Evolutionary conservation across 1,140 invertebrate genomes (phyloP), one percentile per base, ranked within the genome.

Genomic region (Diabrotica undecimpunctata): DNA sequence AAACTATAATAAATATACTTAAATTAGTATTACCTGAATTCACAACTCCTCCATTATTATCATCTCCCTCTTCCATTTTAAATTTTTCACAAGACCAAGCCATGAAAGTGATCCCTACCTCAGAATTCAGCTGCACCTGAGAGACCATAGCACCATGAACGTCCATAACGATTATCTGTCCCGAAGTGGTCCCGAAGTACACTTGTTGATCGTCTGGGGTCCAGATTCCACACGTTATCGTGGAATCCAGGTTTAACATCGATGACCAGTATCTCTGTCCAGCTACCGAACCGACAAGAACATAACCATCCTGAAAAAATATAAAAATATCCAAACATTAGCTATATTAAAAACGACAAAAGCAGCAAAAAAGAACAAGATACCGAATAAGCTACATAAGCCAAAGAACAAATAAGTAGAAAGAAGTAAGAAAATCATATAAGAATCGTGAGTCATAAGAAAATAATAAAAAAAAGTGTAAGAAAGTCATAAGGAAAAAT

Each of bases 221-320:
- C 96, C 97, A 99, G 73, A 96, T 93, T 35, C 96, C 96, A 79
- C 95, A 97, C 0, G 93, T 96, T 71, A 98, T 97, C 36, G 90
- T 91, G 10, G 93, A 90, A 74, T 97, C 93, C 62, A 97, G 82
- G 73, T 96, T 96, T 37, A 98, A 82, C 91, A 97, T 96, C 13
- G 96, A 96, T 6, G 96, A 98, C 97, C 97, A 99, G 79, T 98
- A 98, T 0, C 97, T 83, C 78, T 98, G 96, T 0, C 97, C 97
- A 5, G 93, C 94, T 58, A 98, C 96, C 0, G 95, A 98, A 0
- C 96, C 96, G 0, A 98, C 96, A 63, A 98, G 78, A 5, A 98
- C 95, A 80, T 98, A 98, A 2, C 95, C 95, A 82, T 98, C 95
- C 87, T 92, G 67, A 9, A 74, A 61, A 46, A 46, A 46, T 46